These are phyloP conservation scores for Philaethria dido DNA, from an alignment of 2,888 invertebrate genomes.

Conservation along the genomic window DNA sequence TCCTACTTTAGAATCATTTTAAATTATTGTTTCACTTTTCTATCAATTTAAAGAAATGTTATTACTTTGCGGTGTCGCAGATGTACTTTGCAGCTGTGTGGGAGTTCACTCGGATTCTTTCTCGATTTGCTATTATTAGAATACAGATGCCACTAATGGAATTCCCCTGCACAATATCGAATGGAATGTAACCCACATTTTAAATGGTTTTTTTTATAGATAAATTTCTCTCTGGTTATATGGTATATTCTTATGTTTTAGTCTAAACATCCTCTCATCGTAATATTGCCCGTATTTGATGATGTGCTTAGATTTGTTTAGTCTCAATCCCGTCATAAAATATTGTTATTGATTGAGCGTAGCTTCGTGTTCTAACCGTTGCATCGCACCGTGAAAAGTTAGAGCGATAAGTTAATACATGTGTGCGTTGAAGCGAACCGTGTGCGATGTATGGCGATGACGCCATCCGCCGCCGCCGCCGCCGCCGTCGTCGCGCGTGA, in stretches of 20 bases:
- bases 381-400: slow-evolving; percentile 53
- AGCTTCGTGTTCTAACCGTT: slow-evolving; percentile 51
- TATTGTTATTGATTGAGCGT: slow-evolving; percentile 46
- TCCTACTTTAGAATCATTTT: not conserved
- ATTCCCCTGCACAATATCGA: slow-evolving; percentile 46
- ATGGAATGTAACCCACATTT: not conserved
- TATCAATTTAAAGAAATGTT: not conserved
- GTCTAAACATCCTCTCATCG: slow-evolving; percentile 28
- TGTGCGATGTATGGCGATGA: slow-evolving; percentile 55
- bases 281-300: slow-evolving; percentile 21
- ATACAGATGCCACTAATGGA: slow-evolving; percentile 49
- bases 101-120: slow-evolving; percentile 53
- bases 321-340: slow-evolving; percentile 55
- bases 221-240: not conserved
- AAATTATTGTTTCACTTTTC: not conserved
- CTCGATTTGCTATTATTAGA: slow-evolving; percentile 60
- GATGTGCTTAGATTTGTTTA: slow-evolving; percentile 53
- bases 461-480: slow-evolving; percentile 64
- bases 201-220: not conserved
- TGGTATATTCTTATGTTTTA: slow-evolving; percentile 2
- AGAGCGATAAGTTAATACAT: slow-evolving; percentile 43
- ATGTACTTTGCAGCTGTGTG: slow-evolving; percentile 43
- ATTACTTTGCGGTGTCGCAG: slow-evolving; percentile 11
- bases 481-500: slow-evolving; percentile 48
- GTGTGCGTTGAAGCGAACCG: slow-evolving; percentile 19